Base-by-base conservation (phyloP, 1,140 invertebrate genomes). In the Bombus cullumanus region DNA sequence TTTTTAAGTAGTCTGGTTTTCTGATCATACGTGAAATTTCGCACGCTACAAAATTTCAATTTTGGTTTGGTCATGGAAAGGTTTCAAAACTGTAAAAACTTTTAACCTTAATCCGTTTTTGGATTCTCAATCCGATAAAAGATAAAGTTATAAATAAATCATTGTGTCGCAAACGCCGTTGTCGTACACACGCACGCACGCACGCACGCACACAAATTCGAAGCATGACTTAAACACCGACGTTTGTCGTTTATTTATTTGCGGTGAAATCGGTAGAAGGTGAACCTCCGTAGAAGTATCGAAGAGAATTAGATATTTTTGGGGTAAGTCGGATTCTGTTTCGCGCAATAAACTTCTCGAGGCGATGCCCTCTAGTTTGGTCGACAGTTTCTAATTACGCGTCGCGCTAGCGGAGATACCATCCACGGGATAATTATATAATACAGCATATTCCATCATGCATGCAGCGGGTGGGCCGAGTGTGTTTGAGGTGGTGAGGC, bases 401-500 rank as follows among this genome's bases (percentile, higher is more conserved):
- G 80, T 91, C 85, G 88, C 88, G 90, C 76, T 87, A 79, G 66
- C 71, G 86, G 85, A 86, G 89, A 92, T 92, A 90, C 80, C 87
- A 90, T 92, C 90, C 89, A 81, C 83, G 82, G 83, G 87, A 92
- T 92, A 92, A 93, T 93, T 92, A 93, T 93, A 91, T 92, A 92
- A 91, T 92, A 90, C 89, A 91, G 87, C 90, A 91, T 91, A 92
- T 93, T 93, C 88, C 92, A 91, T 92, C 89, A 93, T 91, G 92
- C 91, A 90, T 92, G 86, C 87, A 87, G 78, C 87, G 87, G 84
- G 89, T 88, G 91, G 87, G 88, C 90, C 87, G 92, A 93, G 91
- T 94, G 93, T 93, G 93, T 94, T 94, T 94, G 93, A 94, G 93
- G 93, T 93, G 93, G 91, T 92, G 92, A 93, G 92, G 94, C 92